Evolutionary conservation across 2,888 invertebrate species (phyloP), one percentile per base, ranked within the genome.

Genomic region (Embidobia sp.): DNA sequence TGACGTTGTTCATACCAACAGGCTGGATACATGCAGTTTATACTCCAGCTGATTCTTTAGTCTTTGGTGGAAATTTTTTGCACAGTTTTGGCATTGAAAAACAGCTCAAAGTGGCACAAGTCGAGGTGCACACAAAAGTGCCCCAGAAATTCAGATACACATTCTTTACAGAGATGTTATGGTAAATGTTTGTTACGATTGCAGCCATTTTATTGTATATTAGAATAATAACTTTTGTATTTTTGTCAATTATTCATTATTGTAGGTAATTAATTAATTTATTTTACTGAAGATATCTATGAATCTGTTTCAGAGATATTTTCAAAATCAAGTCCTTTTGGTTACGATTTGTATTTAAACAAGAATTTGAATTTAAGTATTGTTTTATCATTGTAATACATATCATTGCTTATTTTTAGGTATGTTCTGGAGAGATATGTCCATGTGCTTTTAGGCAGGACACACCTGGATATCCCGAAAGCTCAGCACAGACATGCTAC

Each of bases 21-120:
- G 98, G 98, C 0, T 99, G 99, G 99, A 99, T 99, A 78, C 99
- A 99, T 91, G 98, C 98, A 0, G 99, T 99, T 1, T 98, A 96
- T 90, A 99, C 99, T 0, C 98, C 98, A 1, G 93, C 94, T 70
- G 98, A 99, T 90, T 97, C 98, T 0, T 91, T 99, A 3, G 99
- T 99, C 2, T 99, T 99, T 90, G 99, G 99, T 2, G 99, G 99
- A 0, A 99, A 99, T 90, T 99, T 99, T 90, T 91, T 99, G 53
- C 98, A 99, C 88, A 97, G 96, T 80, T 97, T 97, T 87, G 97
- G 97, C 10, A 98, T 99, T 81, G 96, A 97, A 78, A 98, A 97
- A 87, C 99, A 99, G 86, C 91, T 99, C 49, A 94, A 96, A 89
- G 97, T 98, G n/a, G 97, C 97, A 0, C 96, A 96, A 89, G 96